phyloP scores from a whole-genome alignment of 2,888 invertebrate species.

The Epirrhoe alternata region DNA sequence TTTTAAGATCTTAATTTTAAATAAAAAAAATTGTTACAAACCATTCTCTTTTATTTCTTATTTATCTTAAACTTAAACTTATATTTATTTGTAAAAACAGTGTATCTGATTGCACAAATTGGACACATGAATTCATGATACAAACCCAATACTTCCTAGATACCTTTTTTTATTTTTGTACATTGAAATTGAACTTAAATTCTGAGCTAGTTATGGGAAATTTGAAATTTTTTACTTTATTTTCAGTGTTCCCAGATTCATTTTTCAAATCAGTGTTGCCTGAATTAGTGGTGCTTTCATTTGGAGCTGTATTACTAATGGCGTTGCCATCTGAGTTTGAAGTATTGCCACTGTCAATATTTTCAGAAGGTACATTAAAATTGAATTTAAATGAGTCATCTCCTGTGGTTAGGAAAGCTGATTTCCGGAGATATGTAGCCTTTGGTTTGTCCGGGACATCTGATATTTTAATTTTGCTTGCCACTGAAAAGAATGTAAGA shows the following conservation, averaged over 20 bases:
- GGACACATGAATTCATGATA: conserved; percentile 20
- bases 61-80: conserved; percentile 6
- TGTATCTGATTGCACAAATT: conserved; percentile 24
- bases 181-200: conserved; percentile 88
- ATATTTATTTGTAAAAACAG: conserved; percentile 19
- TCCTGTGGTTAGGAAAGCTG: conserved; percentile 81
- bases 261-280: conserved; percentile 36
- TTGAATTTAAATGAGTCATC: conserved; percentile 85
- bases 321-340: conserved; percentile 33
- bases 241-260: conserved; percentile 37
- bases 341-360: conserved; percentile 51
- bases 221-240: conserved; percentile 59
- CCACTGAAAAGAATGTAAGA: conserved; percentile 84
- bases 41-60: conserved; percentile 11
- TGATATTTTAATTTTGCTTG: conserved; percentile 85
- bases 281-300: conserved; percentile 24
- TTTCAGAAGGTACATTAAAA: conserved; percentile 63
- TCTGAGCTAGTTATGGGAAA: conserved; percentile 78
- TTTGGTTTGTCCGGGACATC: conserved; percentile 81
- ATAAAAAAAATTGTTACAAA: neutral
- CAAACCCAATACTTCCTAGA: conserved; percentile 10
- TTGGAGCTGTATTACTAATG: conserved; percentile 32
- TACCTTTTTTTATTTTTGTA: conserved; percentile 55
- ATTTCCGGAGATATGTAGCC: conserved; percentile 89
- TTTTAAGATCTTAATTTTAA: no score